Evolutionary conservation across 2,113 vertebrate species (phyloP).

Genomic region (Rhipidura dahli): DNA sequence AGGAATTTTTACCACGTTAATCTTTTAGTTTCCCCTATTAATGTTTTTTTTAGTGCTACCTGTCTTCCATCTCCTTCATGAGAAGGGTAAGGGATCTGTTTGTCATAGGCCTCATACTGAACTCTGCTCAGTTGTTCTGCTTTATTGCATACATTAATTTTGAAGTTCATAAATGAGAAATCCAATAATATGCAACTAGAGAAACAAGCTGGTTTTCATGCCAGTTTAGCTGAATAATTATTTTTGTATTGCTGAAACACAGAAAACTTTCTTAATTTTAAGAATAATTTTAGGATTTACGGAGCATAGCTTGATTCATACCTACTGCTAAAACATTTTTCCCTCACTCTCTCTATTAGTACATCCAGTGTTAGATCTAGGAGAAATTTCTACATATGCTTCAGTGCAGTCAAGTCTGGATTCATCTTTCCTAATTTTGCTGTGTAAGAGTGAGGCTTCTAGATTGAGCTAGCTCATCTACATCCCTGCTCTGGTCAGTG

Average conservation of each 20-base stretch:
- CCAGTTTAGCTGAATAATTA: neutral
- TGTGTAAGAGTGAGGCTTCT: neutral
- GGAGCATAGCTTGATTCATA: neutral
- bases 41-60: neutral
- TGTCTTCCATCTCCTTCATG: neutral
- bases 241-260: neutral
- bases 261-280: neutral
- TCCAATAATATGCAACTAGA: neutral
- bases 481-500: neutral
- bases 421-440: neutral
- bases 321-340: neutral
- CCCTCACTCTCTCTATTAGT: neutral
- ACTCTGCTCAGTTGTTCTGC: neutral
- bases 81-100: neutral
- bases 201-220: neutral
- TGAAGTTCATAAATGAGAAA: constrained; percentile 2
- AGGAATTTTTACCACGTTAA: neutral
- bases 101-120: neutral
- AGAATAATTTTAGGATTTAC: neutral
- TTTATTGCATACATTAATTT: neutral
- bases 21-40: neutral
- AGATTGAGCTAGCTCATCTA: neutral
- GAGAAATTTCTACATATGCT: neutral
- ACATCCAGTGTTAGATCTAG: neutral
- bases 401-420: neutral